Percentiles rank a stretch among this genome's conserved stretches.
These are phyloP conservation scores for Saxidomus purpurata DNA, from an alignment of 1,140 invertebrate species.

Conservation along the genomic window DNA sequence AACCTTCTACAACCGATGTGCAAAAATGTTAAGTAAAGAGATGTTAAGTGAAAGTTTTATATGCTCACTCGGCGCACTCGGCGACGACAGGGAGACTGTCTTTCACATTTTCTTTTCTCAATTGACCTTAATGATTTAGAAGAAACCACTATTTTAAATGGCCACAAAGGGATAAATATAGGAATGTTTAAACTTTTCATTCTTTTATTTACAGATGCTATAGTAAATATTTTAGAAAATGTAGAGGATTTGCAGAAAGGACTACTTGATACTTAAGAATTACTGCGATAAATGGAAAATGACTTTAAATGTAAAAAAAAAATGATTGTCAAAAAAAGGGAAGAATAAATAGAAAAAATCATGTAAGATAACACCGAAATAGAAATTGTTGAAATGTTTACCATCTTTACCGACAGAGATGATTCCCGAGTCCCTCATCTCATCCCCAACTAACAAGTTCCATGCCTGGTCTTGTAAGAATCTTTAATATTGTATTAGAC, in stretches of 20 bases:
- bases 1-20: conserved; percentile 52
- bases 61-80: conserved; percentile 34
- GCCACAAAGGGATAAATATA: conserved; percentile 34
- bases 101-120: conserved; percentile 52
- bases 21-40: conserved; percentile 14
- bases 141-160: too few relatives aligned
- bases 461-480: too few relatives aligned
- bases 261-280: conserved; percentile 48
- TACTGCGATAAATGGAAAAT: too few relatives aligned
- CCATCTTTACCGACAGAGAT: too few relatives aligned
- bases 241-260: too few relatives aligned
- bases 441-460: too few relatives aligned
- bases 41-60: not conserved
- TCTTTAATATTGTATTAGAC: too few relatives aligned
- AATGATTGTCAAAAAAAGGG: conserved; percentile 37
- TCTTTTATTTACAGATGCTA: too few relatives aligned
- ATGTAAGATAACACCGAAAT: not conserved
- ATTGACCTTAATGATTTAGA: too few relatives aligned
- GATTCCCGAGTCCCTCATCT: too few relatives aligned
- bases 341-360: not conserved
- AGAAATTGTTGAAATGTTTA: conserved; percentile 39
- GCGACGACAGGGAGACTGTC: conserved; percentile 23
- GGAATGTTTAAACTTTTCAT: conserved; percentile 45
- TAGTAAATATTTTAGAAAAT: conserved; percentile 41
- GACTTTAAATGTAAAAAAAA: conserved; percentile 61